These are phyloP conservation scores for Pitta sordida DNA, from an alignment of 2,113 vertebrate genomes.

Conservation along the genomic window DNA sequence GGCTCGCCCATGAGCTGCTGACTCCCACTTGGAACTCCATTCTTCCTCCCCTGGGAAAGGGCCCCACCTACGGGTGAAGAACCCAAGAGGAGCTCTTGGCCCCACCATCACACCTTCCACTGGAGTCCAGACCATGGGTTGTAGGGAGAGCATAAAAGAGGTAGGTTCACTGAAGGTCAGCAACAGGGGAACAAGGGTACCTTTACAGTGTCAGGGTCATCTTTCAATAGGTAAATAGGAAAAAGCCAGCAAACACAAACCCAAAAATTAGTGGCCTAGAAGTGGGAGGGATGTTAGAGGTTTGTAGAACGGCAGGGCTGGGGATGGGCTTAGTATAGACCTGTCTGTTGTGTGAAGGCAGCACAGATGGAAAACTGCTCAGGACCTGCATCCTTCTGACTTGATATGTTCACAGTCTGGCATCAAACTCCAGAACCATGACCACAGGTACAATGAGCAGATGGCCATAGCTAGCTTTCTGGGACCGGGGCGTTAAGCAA, in stretches of 20 bases:
- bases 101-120: not conserved
- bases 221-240: fast-evolving
- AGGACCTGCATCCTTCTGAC: not conserved
- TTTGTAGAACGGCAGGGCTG: not conserved
- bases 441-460: not conserved
- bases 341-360: not conserved
- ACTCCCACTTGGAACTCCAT: not conserved
- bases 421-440: not conserved
- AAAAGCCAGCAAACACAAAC: not conserved
- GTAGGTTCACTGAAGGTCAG: not conserved
- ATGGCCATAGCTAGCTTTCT: not conserved
- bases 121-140: not conserved
- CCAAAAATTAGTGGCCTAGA: not conserved
- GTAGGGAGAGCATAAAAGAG: not conserved
- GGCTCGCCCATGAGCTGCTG: not conserved
- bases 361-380: not conserved
- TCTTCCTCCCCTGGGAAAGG: conserved; percentile 20
- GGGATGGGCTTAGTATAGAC: not conserved
- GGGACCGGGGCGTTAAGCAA: not conserved
- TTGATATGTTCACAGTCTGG: not conserved
- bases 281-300: not conserved
- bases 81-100: not conserved
- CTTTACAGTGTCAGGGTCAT: not conserved
- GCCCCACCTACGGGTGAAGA: conserved; percentile 28
- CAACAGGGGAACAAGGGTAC: not conserved